Evolutionary conservation across 2,888 invertebrate species (phyloP).

Genomic region (Argynnis bischoffii): DNA sequence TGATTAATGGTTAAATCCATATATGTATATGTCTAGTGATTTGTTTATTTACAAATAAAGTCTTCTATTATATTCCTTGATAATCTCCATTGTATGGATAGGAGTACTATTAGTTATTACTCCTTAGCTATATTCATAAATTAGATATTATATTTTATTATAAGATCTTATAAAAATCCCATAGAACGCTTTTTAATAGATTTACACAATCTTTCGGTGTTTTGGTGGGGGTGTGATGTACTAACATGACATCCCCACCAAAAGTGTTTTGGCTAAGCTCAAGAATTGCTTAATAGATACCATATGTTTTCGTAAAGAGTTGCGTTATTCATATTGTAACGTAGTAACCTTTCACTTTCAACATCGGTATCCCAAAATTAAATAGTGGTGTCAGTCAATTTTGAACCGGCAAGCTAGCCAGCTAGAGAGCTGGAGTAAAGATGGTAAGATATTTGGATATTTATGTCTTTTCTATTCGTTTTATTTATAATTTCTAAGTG

Average conservation of each 20-base stretch:
- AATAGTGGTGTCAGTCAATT: constrained; percentile 45
- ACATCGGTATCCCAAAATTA: constrained; percentile 53
- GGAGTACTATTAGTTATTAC: too few species aligned
- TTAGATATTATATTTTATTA: too few species aligned
- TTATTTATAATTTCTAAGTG: neutral
- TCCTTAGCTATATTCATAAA: too few species aligned
- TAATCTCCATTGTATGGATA: too few species aligned
- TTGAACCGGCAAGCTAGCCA: constrained; percentile 38
- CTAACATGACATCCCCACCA: neutral
- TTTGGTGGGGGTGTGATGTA: too few species aligned
- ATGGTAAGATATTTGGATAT: constrained; percentile 49
- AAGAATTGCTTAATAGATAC: constrained; percentile 21
- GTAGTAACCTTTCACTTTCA: constrained; percentile 65
- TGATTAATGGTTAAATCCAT: too few species aligned
- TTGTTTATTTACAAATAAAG: too few species aligned
- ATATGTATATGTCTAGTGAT: too few species aligned
- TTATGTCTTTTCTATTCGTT: neutral
- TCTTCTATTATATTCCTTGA: too few species aligned
- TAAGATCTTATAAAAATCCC: too few species aligned
- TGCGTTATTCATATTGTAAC: constrained; percentile 60
- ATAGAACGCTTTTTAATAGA: too few species aligned
- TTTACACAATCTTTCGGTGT: too few species aligned
- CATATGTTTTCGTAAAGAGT: constrained; percentile 47
- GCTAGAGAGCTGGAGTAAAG: constrained; percentile 33
- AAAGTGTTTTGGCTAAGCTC: neutral